Base-by-base conservation (phyloP, 1,140 invertebrate species). In the Oreohelix idahoensis region DNA sequence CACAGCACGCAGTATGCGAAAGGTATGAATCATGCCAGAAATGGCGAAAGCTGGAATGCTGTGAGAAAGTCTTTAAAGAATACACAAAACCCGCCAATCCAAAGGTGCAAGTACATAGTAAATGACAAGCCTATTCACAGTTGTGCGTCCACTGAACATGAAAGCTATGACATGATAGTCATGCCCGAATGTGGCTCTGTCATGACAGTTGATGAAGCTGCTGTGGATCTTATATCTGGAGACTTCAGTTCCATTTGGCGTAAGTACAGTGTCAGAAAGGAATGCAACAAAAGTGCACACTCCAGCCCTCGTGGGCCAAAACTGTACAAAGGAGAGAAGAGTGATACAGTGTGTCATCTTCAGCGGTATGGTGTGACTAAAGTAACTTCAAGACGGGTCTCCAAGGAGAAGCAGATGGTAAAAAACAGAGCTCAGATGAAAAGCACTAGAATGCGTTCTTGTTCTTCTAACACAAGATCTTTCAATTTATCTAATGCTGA, bases 191-290 rank as follows among this genome's bases (percentile, higher is more conserved):
- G 29, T 66, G 63, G 29, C 5, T 32, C 63, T 15, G 17, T 66
- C 29, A 32, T 66, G 63, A 32, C 63, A 8, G 63, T 32, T 2
- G 29, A 66, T n/a, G 63, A 66, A 10, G 63, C 63, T 0, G 63
- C n/a, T 66, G 29, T 66, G n/a, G 63, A 66, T 32, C 63, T 66
- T 11, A 66, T 66, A 10, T 66, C 63, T 10, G 63, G 63, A 32
- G 29, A 66, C 17, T 66, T 66, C n/a, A 66, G 63, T 32, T 66
- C 63, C n/a, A 66, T 66, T n/a, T 66, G 63, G 4, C n/a, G 63
- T 1, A 66, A 66, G 63, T 66, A 32, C 29, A 66, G 63, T 17
- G 17, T 32, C 63, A 66, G n/a, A 32, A 29, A 66, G 17, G n/a
- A 66, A 32, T 23, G 23, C 20, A 35, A 32, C 8, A 32, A 32